A percentile compares a stretch with the other conserved stretches of the same genome.
Evolutionary conservation across 2,888 invertebrate species (phyloP).

Genomic region (Microctonus aethiopoides): DNA sequence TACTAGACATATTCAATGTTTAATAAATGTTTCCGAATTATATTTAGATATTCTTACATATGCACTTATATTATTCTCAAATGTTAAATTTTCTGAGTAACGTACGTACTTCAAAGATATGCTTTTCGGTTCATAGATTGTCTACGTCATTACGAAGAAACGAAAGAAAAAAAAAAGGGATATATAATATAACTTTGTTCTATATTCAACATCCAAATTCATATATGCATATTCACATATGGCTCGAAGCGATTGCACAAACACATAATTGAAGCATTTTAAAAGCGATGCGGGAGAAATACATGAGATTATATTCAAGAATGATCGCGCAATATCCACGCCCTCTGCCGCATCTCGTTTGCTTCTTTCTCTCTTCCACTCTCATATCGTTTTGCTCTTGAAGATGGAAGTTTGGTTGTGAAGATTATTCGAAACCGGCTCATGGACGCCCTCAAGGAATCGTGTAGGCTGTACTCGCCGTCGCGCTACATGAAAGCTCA

Average conservation of each 20-base stretch:
- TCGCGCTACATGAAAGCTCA: constrained; percentile 55
- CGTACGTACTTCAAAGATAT: neutral
- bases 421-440: constrained; percentile 26
- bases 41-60: neutral
- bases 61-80: neutral
- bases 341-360: constrained; percentile 15
- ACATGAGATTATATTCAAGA: constrained; percentile 14
- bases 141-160: neutral
- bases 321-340: constrained; percentile 24
- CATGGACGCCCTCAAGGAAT: constrained; percentile 35
- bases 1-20: neutral
- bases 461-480: constrained; percentile 42
- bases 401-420: constrained; percentile 14
- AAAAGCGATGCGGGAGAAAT: neutral
- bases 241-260: neutral
- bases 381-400: too few species aligned
- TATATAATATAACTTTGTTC: neutral
- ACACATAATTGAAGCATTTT: constrained; percentile 12
- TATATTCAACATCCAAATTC: neutral
- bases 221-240: constrained; percentile 6
- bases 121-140: neutral
- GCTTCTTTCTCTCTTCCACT: constrained; percentile 6
- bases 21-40: neutral
- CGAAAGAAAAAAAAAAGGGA: neutral
- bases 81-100: neutral